Evolutionary conservation across 2,888 invertebrate genomes (phyloP).

Genomic region (Cerastoderma edule): DNA sequence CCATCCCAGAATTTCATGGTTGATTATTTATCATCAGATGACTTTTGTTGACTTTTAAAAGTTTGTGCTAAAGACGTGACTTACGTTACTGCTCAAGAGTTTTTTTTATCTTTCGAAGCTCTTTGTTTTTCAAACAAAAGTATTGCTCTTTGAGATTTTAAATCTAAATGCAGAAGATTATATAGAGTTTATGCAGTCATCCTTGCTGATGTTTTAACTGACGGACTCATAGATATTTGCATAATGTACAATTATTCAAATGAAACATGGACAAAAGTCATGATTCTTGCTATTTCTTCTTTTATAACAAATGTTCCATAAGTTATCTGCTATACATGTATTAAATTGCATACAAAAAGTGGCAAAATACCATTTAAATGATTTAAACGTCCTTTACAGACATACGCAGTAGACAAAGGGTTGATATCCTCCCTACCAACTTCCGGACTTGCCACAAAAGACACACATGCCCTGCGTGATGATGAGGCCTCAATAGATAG

Average conservation of each 20-base stretch:
- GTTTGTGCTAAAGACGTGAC: too few species aligned
- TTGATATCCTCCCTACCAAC: constrained; percentile 65
- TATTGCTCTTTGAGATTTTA: too few species aligned
- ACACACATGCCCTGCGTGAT: constrained; percentile 79
- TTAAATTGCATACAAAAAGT: not conserved
- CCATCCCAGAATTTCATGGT: too few species aligned
- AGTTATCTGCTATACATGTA: not conserved
- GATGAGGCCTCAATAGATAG: constrained; percentile 74
- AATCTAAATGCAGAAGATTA: too few species aligned
- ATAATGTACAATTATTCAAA: not conserved
- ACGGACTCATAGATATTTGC: not conserved
- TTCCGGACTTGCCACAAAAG: constrained; percentile 79
- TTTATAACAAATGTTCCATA: too few species aligned
- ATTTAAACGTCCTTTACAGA: constrained; percentile 50
- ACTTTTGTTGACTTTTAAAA: too few species aligned
- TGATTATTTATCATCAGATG: too few species aligned
- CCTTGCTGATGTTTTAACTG: not conserved
- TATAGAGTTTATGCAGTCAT: too few species aligned
- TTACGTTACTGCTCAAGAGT: too few species aligned
- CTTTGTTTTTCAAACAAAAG: too few species aligned
- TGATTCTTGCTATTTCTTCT: not conserved
- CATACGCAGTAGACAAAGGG: constrained; percentile 59
- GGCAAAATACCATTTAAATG: not conserved
- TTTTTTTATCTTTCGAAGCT: too few species aligned
- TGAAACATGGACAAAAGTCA: not conserved